Percentiles rank a stretch among this genome's conserved stretches.
Conservation (phyloP, 2,888 invertebrate genomes). For the Eumacrocentrus americanus region DNA sequence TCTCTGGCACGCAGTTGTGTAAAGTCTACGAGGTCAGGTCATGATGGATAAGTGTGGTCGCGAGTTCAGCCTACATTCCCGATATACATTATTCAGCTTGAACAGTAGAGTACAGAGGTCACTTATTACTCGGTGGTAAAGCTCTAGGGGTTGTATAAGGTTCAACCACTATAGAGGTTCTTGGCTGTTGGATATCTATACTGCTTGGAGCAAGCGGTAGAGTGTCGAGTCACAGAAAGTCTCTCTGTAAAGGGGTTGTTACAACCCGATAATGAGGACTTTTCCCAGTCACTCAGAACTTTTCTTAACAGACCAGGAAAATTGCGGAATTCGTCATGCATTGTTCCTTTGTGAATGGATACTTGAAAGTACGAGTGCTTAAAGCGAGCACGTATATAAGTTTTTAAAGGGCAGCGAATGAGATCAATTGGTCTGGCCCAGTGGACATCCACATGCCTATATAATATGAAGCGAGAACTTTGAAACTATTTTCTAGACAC, state of each 20-base stretch:
- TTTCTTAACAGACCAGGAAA: not conserved
- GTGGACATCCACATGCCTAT: slow-evolving; percentile 2
- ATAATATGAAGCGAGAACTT: too few species aligned
- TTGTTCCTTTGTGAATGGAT: not conserved
- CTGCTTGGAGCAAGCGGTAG: too few species aligned
- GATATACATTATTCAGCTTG: slow-evolving; percentile 47
- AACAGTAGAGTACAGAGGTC: slow-evolving; percentile 30
- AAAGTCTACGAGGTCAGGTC: slow-evolving; percentile 14
- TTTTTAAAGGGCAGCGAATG: slow-evolving; percentile 2
- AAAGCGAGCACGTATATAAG: not conserved
- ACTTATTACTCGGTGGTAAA: slow-evolving; percentile 18
- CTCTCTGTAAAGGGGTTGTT: slow-evolving; percentile 15
- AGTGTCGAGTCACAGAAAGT: too few species aligned
- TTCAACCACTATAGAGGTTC: too few species aligned
- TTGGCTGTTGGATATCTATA: too few species aligned
- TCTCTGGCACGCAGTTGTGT: slow-evolving; percentile 4
- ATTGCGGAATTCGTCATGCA: slow-evolving; percentile 5
- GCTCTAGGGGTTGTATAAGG: not conserved
- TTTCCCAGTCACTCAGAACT: slow-evolving; percentile 12
- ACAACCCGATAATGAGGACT: slow-evolving; percentile 10
- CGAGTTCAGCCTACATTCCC: slow-evolving; percentile 49
- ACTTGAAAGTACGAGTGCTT: not conserved
- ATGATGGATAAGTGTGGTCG: slow-evolving; percentile 33
- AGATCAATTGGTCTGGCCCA: slow-evolving; percentile 24
- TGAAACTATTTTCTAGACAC: not conserved